phyloP scores from a whole-genome alignment of 2,888 invertebrate genomes.

The Apodemia duryi region DNA sequence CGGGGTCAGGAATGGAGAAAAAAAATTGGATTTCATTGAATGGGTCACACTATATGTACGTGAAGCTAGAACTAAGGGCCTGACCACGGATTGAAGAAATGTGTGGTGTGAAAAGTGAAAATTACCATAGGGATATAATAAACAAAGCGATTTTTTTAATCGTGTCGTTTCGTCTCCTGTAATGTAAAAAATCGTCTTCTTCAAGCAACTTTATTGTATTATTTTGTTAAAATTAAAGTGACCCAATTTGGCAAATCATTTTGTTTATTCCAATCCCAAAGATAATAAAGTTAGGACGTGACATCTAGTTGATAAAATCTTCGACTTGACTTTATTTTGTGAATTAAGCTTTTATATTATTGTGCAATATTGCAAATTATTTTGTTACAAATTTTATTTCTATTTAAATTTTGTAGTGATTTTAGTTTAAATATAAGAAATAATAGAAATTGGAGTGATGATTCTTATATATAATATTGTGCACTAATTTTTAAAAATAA shows the following conservation, averaged over 20 bases:
- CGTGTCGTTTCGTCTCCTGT: neutral
- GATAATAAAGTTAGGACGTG: neutral
- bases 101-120: neutral
- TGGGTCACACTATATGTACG: constrained; percentile 61
- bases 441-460: too few relatives aligned
- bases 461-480: too few relatives aligned
- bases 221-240: neutral
- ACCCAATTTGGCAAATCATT: neutral
- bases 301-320: neutral
- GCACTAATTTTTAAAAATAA: too few relatives aligned
- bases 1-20: constrained; percentile 68
- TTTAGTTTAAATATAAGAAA: too few relatives aligned
- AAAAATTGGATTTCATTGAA: constrained; percentile 79
- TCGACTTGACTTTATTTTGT: neutral
- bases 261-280: neutral
- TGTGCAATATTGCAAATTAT: too few relatives aligned
- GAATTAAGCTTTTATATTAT: too few relatives aligned
- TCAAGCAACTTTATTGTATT: neutral
- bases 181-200: neutral
- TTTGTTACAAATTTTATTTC: too few relatives aligned
- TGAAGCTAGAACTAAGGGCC: constrained; percentile 60
- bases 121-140: neutral
- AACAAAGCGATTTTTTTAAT: neutral
- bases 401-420: too few relatives aligned
- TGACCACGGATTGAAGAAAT: neutral